Conservation (phyloP, 2,113 vertebrate genomes). For the Paradoxurus hermaphroditus region DNA sequence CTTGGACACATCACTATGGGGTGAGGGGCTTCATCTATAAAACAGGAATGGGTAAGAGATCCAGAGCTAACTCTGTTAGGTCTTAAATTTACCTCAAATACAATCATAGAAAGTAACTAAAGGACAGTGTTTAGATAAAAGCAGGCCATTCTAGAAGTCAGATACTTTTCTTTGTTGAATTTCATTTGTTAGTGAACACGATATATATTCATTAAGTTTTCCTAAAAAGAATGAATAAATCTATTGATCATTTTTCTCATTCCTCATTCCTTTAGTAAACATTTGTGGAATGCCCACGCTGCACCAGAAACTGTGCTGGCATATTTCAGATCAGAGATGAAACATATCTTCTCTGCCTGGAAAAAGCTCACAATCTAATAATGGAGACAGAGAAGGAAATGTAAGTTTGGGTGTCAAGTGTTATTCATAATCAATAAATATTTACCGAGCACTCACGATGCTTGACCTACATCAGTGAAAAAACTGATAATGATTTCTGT, state of each 20-base stretch:
- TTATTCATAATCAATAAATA: background rate
- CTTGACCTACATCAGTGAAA: background rate
- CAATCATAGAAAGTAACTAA: background rate
- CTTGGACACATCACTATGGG: background rate
- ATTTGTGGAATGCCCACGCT: background rate
- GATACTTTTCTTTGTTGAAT: background rate
- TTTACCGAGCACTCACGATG: background rate
- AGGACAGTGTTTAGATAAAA: background rate
- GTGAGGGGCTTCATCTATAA: background rate
- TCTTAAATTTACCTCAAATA: conserved; percentile 1
- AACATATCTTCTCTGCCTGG: background rate
- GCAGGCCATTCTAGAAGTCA: background rate
- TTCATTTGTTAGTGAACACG: background rate
- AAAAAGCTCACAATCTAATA: background rate
- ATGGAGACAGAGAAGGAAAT: background rate
- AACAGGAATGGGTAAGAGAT: background rate
- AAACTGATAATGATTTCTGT: background rate
- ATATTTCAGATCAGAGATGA: background rate
- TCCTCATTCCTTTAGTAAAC: background rate
- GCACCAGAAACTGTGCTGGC: background rate
- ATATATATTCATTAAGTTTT: background rate
- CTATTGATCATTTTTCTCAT: background rate
- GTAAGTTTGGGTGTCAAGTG: background rate
- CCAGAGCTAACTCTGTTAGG: background rate
- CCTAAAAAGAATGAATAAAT: background rate